Percentiles rank a stretch among this genome's conserved stretches.
Evolutionary conservation across 2,888 invertebrate species (phyloP).

Genomic region (Perithous albicinctus): DNA sequence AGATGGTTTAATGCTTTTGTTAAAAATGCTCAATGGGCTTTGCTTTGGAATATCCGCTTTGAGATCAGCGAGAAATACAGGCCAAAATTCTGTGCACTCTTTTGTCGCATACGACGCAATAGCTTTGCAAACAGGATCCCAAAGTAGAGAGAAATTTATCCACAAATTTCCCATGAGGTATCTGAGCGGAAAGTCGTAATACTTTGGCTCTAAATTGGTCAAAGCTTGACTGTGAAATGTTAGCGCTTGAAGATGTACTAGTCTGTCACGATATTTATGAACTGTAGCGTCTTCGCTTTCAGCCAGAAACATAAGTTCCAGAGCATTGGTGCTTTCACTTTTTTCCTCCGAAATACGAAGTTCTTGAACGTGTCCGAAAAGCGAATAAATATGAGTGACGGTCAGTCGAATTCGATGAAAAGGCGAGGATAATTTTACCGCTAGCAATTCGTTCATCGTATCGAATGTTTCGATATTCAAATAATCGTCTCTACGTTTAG

Average conservation of each 20-base stretch:
- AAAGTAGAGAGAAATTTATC: slow-evolving; percentile 94
- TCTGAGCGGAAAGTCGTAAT: slow-evolving; percentile 89
- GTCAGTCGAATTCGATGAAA: slow-evolving; percentile 87
- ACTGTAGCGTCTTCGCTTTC: slow-evolving; percentile 91
- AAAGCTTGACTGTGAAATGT: slow-evolving; percentile 85
- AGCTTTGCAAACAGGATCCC: slow-evolving; percentile 93
- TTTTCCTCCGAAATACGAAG: slow-evolving; percentile 83
- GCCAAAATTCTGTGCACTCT: slow-evolving; percentile 89
- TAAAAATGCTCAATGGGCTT: slow-evolving; percentile 83
- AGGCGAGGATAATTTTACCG: slow-evolving; percentile 76
- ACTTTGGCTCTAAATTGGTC: slow-evolving; percentile 86
- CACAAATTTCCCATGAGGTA: slow-evolving; percentile 94
- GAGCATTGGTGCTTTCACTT: slow-evolving; percentile 74
- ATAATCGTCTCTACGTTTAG: slow-evolving; percentile 68
- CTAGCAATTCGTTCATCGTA: slow-evolving; percentile 71
- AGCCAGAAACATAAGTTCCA: slow-evolving; percentile 85
- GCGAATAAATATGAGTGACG: slow-evolving; percentile 90
- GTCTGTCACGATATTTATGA: slow-evolving; percentile 92
- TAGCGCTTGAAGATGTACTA: slow-evolving; percentile 91
- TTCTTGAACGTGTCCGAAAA: slow-evolving; percentile 87
- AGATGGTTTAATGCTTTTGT: slow-evolving; percentile 80
- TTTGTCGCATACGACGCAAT: slow-evolving; percentile 90
- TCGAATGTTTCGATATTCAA: slow-evolving; percentile 76
- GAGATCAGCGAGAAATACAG: slow-evolving; percentile 88
- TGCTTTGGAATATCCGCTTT: slow-evolving; percentile 84